Conservation (phyloP, 37 sponge, comb jelly and placozoan genomes). For the Petrosia ficiformis region DNA sequence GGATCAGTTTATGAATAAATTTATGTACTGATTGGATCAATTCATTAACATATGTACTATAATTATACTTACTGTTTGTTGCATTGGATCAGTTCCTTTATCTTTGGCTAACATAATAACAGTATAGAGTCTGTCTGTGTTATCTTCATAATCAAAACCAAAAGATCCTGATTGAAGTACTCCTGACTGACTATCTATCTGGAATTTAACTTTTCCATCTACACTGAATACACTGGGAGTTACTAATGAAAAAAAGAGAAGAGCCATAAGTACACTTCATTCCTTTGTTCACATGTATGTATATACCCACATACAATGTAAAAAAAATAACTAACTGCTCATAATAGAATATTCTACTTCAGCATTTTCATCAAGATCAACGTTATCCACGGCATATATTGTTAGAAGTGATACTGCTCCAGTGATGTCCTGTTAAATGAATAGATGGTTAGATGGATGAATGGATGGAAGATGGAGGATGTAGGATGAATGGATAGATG, state of each 20-base stretch:
- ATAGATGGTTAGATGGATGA: neutral
- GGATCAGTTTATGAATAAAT: too few species aligned
- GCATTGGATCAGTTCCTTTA: slow-evolving; percentile 1
- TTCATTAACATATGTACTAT: too few species aligned
- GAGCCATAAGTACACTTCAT: neutral
- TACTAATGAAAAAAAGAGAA: neutral
- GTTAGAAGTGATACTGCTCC: slow-evolving; percentile 4
- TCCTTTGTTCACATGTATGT: neutral
- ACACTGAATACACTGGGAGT: neutral
- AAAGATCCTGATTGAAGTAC: neutral
- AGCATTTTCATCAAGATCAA: slow-evolving; percentile 20
- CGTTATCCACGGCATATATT: slow-evolving; percentile 15
- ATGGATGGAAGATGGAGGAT: too few species aligned
- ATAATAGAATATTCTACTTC: slow-evolving; percentile 19
- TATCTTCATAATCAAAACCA: slow-evolving; percentile 3
- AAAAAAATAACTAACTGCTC: slow-evolving; percentile 13
- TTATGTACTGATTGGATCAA: too few species aligned
- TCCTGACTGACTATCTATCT: neutral
- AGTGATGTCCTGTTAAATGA: neutral
- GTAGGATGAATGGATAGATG: too few species aligned
- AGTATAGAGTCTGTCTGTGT: neutral
- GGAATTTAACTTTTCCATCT: neutral
- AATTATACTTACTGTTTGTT: slow-evolving; percentile 1
- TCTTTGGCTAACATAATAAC: neutral
- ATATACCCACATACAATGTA: neutral